Evolutionary conservation across 2,888 invertebrate species (phyloP).

Genomic region (Napeogenes inachia): DNA sequence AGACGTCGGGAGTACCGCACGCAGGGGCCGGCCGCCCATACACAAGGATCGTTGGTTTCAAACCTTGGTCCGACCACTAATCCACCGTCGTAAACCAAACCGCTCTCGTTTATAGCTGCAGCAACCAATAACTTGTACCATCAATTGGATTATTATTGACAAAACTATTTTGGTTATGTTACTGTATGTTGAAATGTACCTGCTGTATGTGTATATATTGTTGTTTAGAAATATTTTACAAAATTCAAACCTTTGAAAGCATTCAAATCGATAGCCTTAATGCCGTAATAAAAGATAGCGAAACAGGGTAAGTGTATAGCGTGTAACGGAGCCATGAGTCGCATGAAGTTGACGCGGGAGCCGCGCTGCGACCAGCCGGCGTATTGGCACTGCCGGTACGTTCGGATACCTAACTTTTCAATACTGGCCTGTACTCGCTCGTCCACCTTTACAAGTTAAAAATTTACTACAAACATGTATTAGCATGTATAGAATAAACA

Average conservation of each 20-base stretch:
- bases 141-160: too few species aligned
- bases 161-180: too few species aligned
- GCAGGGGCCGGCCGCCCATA: conserved; percentile 81
- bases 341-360: conserved; percentile 49
- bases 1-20: conserved; percentile 80
- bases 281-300: conserved; percentile 77
- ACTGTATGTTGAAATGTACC: neutral
- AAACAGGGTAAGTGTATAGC: conserved; percentile 68
- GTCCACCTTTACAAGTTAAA: conserved; percentile 57
- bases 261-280: conserved; percentile 69
- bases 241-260: conserved; percentile 64
- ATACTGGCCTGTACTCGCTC: conserved; percentile 65
- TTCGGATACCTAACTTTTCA: conserved; percentile 56
- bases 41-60: conserved; percentile 80
- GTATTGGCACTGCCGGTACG: conserved; percentile 69
- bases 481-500: too few species aligned
- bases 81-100: conserved; percentile 79
- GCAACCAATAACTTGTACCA: neutral
- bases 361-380: conserved; percentile 65
- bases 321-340: conserved; percentile 70
- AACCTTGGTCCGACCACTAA: conserved; percentile 79
- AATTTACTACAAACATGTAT: too few species aligned
- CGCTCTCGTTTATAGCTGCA: conserved; percentile 75
- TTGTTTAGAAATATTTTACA: conserved; percentile 1
- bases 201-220: neutral